A percentile compares a stretch with the other conserved stretches of the same genome.
These are phyloP conservation scores for Neopelma chrysocephalum DNA, from an alignment of 2,797 vertebrate species.

Conservation along the genomic window DNA sequence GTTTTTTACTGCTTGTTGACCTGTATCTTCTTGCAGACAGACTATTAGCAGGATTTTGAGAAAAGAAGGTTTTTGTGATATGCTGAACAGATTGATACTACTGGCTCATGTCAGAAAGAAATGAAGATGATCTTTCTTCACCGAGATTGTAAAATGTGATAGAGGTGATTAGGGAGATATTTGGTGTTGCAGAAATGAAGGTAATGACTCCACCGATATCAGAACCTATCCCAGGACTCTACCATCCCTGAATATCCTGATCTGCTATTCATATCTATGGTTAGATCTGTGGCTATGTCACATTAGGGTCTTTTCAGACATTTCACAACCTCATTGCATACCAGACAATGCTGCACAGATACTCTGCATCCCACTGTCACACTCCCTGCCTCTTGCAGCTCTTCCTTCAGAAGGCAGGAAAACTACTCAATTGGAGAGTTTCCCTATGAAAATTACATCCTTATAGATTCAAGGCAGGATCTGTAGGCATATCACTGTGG, in stretches of 20 bases:
- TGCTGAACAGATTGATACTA: neutral
- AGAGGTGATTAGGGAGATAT: neutral
- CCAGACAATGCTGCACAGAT: fast-evolving
- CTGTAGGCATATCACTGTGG: neutral
- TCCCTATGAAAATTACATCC: neutral
- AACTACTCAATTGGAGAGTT: neutral
- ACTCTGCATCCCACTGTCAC: neutral
- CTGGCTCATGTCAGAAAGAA: neutral
- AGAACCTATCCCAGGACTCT: neutral
- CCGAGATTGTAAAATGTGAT: fast-evolving
- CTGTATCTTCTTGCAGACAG: neutral
- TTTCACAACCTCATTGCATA: neutral
- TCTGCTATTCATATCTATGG: neutral
- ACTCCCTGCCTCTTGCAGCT: neutral
- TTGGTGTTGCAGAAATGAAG: neutral
- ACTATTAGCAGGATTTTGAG: neutral
- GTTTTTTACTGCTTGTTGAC: neutral
- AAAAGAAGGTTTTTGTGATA: neutral
- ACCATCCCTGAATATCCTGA: neutral
- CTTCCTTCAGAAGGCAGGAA: neutral
- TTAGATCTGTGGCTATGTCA: neutral
- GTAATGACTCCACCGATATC: neutral
- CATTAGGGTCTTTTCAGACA: neutral
- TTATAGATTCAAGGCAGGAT: neutral
- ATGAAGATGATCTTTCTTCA: neutral